Percentiles rank a stretch among this genome's conserved stretches.
phyloP scores from a whole-genome alignment of 2,113 vertebrate species.

The Tachysurus fulvidraco region DNA sequence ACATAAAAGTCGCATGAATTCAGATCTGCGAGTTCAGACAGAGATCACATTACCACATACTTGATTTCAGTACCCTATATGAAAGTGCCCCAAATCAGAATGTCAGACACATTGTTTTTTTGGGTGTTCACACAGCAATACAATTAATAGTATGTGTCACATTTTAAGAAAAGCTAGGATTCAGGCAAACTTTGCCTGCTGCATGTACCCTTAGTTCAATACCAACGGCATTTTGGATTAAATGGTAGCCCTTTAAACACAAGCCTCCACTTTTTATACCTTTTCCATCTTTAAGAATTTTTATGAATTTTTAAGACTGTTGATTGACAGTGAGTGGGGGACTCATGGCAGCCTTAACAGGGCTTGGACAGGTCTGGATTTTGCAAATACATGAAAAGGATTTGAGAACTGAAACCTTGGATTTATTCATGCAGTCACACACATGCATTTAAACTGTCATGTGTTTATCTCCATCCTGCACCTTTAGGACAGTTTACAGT shows the following conservation, averaged over 20 bases:
- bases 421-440: constrained; percentile 28
- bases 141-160: background rate
- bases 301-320: background rate
- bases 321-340: constrained; percentile 35
- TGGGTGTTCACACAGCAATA: background rate
- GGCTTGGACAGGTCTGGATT: constrained; percentile 41
- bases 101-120: background rate
- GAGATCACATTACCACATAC: background rate
- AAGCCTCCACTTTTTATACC: background rate
- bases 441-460: constrained; percentile 23
- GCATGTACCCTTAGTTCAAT: background rate
- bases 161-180: background rate
- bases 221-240: background rate
- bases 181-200: background rate
- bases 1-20: background rate
- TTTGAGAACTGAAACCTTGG: constrained; percentile 32
- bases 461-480: constrained; percentile 43
- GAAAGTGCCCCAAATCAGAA: background rate
- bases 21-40: background rate
- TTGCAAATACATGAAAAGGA: constrained; percentile 29
- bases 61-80: background rate
- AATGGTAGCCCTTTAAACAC: background rate
- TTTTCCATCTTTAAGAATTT: background rate
- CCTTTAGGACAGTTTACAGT: constrained; percentile 30
- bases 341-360: constrained; percentile 13